phyloP scores from a whole-genome alignment of 2,797 vertebrate genomes.

The Halcyon leucocephala region DNA sequence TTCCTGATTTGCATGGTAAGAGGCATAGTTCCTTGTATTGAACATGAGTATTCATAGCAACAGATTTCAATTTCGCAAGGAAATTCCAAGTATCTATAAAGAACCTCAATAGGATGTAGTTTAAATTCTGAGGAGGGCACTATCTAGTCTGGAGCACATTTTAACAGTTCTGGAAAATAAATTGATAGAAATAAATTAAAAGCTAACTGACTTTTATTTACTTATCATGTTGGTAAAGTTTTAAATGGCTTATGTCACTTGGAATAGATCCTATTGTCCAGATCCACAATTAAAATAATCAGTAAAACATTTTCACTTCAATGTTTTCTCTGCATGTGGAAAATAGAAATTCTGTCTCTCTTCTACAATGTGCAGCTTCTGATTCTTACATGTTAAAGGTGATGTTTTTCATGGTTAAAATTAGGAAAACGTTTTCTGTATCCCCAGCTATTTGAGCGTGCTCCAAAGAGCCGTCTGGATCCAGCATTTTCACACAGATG shows the following conservation, averaged over 20 bases:
- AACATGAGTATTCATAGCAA: conserved; percentile 30
- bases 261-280: not conserved
- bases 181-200: conserved; percentile 17
- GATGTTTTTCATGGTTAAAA: not conserved
- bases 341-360: conserved; percentile 14
- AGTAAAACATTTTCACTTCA: not conserved
- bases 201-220: conserved; percentile 23
- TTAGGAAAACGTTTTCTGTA: not conserved
- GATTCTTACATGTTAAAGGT: not conserved
- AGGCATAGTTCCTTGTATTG: conserved; percentile 28
- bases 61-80: not conserved
- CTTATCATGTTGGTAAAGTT: not conserved
- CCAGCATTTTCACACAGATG: not conserved
- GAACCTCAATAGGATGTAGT: not conserved
- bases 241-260: conserved; percentile 27
- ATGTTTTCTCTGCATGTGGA: not conserved
- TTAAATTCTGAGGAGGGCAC: not conserved
- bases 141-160: not conserved
- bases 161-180: conserved; percentile 1
- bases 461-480: not conserved
- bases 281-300: conserved; percentile 16
- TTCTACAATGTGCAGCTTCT: not conserved
- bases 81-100: conserved; percentile 27
- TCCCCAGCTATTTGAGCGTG: not conserved
- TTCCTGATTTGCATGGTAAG: not conserved